Conservation (phyloP, 2,797 vertebrate species). For the Gambusia yucatana region DNA sequence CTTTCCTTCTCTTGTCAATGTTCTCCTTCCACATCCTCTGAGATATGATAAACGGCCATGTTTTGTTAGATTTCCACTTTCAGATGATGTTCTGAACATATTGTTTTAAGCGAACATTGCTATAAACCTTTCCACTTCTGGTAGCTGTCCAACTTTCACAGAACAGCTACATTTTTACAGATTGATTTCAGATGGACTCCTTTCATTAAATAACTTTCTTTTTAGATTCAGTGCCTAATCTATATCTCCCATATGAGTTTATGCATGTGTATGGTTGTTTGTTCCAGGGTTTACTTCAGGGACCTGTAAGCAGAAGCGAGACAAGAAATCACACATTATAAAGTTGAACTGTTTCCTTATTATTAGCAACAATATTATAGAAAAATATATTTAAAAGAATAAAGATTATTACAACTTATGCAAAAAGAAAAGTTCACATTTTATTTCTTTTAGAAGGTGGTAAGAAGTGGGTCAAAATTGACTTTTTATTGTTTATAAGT, state of each 20-base stretch:
- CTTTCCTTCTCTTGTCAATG: not conserved
- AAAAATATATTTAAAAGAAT: not conserved
- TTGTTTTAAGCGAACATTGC: not conserved
- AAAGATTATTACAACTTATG: not conserved
- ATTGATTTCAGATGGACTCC: not conserved
- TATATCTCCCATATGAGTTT: not conserved
- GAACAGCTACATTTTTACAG: not conserved
- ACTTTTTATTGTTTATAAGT: not conserved
- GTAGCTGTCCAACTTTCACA: not conserved
- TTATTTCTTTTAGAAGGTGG: not conserved
- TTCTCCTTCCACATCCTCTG: not conserved
- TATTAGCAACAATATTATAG: not conserved
- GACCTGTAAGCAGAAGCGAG: not conserved
- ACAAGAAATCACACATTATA: not conserved
- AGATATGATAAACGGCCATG: not conserved
- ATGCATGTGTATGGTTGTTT: not conserved
- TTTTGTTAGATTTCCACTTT: not conserved
- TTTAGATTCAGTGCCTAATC: no score
- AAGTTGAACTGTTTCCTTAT: not conserved
- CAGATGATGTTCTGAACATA: not conserved
- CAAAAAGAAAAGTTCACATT: not conserved
- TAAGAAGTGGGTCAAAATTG: not conserved
- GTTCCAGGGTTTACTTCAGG: not conserved
- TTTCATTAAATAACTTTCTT: not conserved
- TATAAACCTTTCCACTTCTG: not conserved